Base-by-base conservation (phyloP, 1,140 invertebrate genomes). In the Dolichoris vasculosae region DNA sequence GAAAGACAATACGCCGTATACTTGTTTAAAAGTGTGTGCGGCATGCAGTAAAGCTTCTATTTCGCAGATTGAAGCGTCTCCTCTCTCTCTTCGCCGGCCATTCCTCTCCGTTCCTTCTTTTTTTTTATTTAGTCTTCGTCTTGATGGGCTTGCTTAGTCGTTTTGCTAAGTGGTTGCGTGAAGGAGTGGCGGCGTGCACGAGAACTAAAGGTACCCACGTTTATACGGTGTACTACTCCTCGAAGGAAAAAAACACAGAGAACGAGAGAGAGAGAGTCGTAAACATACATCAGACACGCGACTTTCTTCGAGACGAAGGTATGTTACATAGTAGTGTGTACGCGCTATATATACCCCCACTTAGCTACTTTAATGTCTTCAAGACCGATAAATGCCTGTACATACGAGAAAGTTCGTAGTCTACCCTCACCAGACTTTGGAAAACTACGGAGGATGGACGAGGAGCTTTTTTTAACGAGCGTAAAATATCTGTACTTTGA, bases 151-250 rank as follows among this genome's bases (percentile, higher is more conserved):
- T 71, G 79, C 71, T 71, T 35, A 76, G 82, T 83, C 82, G 82
- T 76, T 82, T 82, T 76, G 82, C 71, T 84, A 84, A 84, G 82
- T 84, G 82, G 51, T 84, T 78, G 82, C 82, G 82, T 78, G 82
- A 78, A 84, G 75, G 59, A 84, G 82, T 59, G 59, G 75, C 82
- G 30, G 32, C 73, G 8, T 43, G 26, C 55, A 32, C 38, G n/a
- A 38, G 17, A 43, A 32, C 30, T 55, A 71, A 1, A 15, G 40
- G 13, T 30, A 46, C 6, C 43, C 43, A 30, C n/a, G 43, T 75
- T 26, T 75, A 46, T 32, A 75, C 30, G 23, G 1, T 46, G 17
- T 75, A 75, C 23, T 75, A n/a, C 71, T 46, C 8, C 9, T 9
- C 71, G 23, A 77, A 51, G 55, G 46, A 55, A 30, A 20, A 17